Conservation (phyloP, 35 echinoderm and acorn worm species). For the Hemicentrotus pulcherrimus region DNA sequence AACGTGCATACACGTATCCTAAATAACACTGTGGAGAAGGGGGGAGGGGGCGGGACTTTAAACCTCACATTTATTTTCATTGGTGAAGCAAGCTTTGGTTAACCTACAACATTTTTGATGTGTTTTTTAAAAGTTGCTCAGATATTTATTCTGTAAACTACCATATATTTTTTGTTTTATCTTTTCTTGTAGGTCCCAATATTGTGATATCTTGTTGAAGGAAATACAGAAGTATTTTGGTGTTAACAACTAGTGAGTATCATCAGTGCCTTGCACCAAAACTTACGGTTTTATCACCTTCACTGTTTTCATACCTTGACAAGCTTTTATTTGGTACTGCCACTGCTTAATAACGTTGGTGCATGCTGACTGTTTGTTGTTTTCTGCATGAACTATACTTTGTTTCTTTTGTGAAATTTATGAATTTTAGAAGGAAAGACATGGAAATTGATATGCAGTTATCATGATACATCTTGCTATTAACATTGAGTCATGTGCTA, state of each 20-base stretch:
- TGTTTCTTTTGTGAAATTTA: background rate
- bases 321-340: background rate
- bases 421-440: background rate
- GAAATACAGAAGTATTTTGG: background rate
- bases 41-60: too few relatives aligned
- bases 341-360: background rate
- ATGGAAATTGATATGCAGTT: too few relatives aligned
- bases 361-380: background rate
- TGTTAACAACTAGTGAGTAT: background rate
- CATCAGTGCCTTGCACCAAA: background rate
- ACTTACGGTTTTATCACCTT: background rate
- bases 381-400: background rate
- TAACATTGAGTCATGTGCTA: too few relatives aligned
- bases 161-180: background rate
- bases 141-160: too few relatives aligned
- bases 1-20: too few relatives aligned
- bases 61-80: too few relatives aligned
- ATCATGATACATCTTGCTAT: too few relatives aligned
- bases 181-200: background rate
- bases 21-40: too few relatives aligned
- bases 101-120: too few relatives aligned
- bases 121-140: too few relatives aligned
- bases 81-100: too few relatives aligned
- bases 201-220: background rate
- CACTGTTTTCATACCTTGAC: background rate